phyloP scores from a whole-genome alignment of 2,797 vertebrate species.

The Dermochelys coriacea region DNA sequence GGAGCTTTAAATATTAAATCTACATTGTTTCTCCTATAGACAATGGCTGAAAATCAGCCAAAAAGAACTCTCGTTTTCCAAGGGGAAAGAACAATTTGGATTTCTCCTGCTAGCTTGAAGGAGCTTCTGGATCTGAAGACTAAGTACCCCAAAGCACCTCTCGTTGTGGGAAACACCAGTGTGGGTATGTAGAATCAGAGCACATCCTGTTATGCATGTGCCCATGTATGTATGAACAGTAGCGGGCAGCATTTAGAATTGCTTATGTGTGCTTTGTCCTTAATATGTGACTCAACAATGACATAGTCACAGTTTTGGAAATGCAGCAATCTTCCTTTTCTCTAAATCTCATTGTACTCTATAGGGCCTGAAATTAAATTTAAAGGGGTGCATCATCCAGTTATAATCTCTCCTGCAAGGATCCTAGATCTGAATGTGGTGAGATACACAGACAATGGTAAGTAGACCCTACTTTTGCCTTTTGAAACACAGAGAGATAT shows the following conservation, averaged over 20 bases:
- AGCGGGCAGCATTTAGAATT: accelerated
- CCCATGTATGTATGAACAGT: not conserved
- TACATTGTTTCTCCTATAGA: conserved; percentile 69
- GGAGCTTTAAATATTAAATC: not conserved
- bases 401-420: conserved; percentile 87
- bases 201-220: not conserved
- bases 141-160: conserved; percentile 84
- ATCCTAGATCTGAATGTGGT: conserved; percentile 85
- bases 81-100: conserved; percentile 89
- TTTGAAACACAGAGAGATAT: not conserved
- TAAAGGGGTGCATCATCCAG: conserved; percentile 84
- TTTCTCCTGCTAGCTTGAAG: conserved; percentile 86
- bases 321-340: not conserved
- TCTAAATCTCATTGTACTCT: not conserved
- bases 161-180: conserved; percentile 90
- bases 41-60: conserved; percentile 78
- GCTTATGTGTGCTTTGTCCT: not conserved
- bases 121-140: conserved; percentile 89
- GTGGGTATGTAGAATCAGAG: conserved; percentile 80
- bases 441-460: conserved; percentile 67
- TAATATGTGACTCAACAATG: not conserved
- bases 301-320: not conserved
- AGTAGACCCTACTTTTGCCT: conserved; percentile 44
- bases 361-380: conserved; percentile 86
- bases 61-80: conserved; percentile 79